Percentiles rank a stretch among this genome's conserved stretches.
Evolutionary conservation across 2,888 invertebrate genomes (phyloP).

Genomic region (Boloria selene): DNA sequence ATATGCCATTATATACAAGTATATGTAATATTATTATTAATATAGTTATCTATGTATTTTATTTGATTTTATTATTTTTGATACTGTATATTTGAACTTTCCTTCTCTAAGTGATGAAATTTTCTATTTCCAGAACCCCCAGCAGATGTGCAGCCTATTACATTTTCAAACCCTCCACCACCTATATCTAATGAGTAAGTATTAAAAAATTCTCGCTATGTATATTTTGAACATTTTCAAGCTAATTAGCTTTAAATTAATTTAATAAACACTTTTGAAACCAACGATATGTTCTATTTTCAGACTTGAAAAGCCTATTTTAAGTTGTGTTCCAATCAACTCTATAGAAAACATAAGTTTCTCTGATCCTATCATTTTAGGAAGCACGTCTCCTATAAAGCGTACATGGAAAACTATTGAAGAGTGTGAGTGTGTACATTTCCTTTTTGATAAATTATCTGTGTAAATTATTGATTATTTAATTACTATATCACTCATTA

Average conservation of each 20-base stretch:
- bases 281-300: constrained; percentile 13
- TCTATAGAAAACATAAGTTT: constrained; percentile 33
- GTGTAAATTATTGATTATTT: too few species aligned
- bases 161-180: constrained; percentile 31
- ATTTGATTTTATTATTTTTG: neutral
- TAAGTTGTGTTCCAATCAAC: constrained; percentile 34
- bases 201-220: neutral
- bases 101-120: too few species aligned
- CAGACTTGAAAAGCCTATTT: constrained; percentile 35
- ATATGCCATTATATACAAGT: too few species aligned
- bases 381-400: constrained; percentile 33
- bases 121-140: constrained; percentile 20
- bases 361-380: constrained; percentile 20
- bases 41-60: neutral
- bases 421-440: neutral
- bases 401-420: constrained; percentile 4
- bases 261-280: too few species aligned
- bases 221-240: too few species aligned
- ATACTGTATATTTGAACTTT: too few species aligned
- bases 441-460: neutral
- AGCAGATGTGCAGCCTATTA: neutral
- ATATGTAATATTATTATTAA: too few species aligned
- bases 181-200: constrained; percentile 32
- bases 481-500: too few species aligned
- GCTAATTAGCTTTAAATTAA: too few species aligned